Evolutionary conservation across 2,113 vertebrate species (phyloP).

Genomic region (Leucoraja erinaceus): DNA sequence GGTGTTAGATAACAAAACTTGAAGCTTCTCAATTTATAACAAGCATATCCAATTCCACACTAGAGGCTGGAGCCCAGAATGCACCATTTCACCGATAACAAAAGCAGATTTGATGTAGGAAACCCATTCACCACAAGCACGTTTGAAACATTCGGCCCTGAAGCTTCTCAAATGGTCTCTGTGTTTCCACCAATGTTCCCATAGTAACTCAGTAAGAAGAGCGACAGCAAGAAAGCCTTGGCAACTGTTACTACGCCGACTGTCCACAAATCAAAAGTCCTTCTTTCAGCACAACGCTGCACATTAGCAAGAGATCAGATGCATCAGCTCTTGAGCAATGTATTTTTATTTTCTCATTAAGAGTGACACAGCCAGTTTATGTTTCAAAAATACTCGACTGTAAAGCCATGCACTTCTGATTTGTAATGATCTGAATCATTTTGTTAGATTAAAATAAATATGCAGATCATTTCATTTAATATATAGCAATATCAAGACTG

Average conservation of each 20-base stretch:
- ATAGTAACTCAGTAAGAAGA: background rate
- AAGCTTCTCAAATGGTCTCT: background rate
- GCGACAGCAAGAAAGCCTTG: background rate
- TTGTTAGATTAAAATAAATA: background rate
- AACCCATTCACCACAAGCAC: background rate
- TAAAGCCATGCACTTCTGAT: background rate
- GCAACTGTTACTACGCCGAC: background rate
- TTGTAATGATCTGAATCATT: background rate
- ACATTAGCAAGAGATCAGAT: no score
- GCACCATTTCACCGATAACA: background rate
- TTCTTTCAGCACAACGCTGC: background rate
- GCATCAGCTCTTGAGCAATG: background rate
- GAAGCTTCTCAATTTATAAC: background rate
- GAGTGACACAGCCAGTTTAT: background rate
- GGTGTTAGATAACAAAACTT: background rate
- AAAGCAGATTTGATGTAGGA: background rate
- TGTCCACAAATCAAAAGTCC: background rate
- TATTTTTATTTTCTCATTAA: background rate
- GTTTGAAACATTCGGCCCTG: background rate
- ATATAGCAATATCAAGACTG: background rate
- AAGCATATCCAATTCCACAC: background rate
- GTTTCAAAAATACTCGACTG: background rate
- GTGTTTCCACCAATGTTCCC: conserved; percentile 2
- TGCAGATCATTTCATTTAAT: background rate
- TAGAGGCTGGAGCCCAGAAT: background rate